phyloP scores from a whole-genome alignment of 1,140 invertebrate genomes.

The Calliopsis andreniformis region DNA sequence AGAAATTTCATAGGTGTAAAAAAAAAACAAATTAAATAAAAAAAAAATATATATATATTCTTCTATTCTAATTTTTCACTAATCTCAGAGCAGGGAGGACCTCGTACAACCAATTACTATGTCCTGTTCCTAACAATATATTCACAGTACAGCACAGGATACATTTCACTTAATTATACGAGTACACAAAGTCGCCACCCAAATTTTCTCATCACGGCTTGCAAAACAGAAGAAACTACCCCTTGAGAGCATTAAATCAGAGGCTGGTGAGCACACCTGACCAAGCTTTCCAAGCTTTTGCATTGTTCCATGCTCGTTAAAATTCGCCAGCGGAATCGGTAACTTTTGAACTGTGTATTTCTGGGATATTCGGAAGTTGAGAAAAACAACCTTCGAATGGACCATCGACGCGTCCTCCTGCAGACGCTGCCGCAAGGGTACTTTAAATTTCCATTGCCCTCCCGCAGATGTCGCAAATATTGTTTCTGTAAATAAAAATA shows the following conservation, averaged over 20 bases:
- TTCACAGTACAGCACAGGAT: too few species aligned
- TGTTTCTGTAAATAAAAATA: constrained; percentile 16
- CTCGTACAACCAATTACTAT: too few species aligned
- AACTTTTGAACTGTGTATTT: neutral
- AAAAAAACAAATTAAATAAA: too few species aligned
- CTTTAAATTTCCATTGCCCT: constrained; percentile 2
- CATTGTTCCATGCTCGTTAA: neutral
- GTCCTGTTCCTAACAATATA: too few species aligned
- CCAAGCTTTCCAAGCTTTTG: too few species aligned
- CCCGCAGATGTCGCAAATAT: neutral
- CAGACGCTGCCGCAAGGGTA: neutral
- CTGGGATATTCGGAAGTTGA: neutral
- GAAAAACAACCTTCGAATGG: neutral
- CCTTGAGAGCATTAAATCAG: neutral
- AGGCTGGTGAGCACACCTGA: neutral
- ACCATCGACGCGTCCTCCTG: neutral
- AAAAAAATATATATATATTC: too few species aligned
- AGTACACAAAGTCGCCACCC: too few species aligned
- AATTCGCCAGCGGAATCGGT: neutral
- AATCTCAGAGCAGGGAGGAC: too few species aligned
- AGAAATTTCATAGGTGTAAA: too few species aligned
- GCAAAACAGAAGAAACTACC: neutral
- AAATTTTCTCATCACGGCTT: too few species aligned
- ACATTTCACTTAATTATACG: too few species aligned
- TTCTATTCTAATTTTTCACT: too few species aligned